phyloP scores from a whole-genome alignment of 2,113 vertebrate genomes.

The Paratilapia polleni region DNA sequence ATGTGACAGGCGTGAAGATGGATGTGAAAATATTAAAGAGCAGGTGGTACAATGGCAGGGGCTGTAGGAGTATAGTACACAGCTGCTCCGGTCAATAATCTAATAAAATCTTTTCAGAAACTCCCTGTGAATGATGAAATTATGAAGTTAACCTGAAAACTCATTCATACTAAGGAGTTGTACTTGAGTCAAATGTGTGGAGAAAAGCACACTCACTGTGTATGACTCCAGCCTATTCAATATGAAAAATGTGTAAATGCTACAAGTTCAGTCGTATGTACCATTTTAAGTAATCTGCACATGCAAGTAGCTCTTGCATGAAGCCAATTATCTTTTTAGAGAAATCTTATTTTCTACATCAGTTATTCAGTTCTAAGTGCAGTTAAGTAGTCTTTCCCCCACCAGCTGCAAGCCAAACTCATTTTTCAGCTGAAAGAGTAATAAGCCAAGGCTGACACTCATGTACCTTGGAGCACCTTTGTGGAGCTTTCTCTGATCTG shows the following conservation, averaged over 20 bases:
- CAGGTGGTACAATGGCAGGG: background rate
- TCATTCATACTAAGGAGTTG: background rate
- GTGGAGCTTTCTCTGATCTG: background rate
- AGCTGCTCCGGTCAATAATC: background rate
- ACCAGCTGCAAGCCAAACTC: slow-evolving; percentile 12
- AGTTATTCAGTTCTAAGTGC: background rate
- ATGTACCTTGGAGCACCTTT: slow-evolving; percentile 1
- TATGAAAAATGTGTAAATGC: background rate
- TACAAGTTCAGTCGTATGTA: background rate
- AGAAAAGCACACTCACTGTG: background rate
- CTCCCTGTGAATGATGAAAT: background rate
- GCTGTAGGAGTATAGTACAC: background rate
- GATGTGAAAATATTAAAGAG: slow-evolving; percentile 1
- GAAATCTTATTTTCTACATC: slow-evolving; percentile 15
- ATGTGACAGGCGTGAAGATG: background rate
- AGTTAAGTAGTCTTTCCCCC: slow-evolving; percentile 1
- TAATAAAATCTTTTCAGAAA: background rate
- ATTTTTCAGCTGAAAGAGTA: slow-evolving; percentile 30
- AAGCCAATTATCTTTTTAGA: background rate
- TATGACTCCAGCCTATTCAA: background rate
- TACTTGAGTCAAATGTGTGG: background rate
- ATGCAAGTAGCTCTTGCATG: slow-evolving; percentile 6
- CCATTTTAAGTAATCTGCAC: background rate
- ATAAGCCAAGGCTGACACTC: background rate
- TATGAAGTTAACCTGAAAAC: background rate